These are phyloP conservation scores for Halcyon malimbica DNA, from an alignment of 2,113 vertebrate species.

Conservation along the genomic window DNA sequence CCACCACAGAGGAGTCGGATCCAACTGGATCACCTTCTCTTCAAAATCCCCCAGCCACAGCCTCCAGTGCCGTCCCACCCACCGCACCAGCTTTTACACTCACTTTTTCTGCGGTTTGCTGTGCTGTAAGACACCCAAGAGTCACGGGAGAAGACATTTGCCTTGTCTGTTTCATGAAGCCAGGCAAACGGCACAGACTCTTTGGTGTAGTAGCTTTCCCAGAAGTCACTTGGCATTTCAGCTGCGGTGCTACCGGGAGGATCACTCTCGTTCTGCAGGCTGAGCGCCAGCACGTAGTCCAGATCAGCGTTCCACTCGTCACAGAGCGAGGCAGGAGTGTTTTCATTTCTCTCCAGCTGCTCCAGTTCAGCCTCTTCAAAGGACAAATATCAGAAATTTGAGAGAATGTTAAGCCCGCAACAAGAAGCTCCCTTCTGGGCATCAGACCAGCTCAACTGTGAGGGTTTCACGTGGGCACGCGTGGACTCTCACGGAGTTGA, in stretches of 20 bases:
- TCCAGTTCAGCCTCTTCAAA: slow-evolving; percentile 59
- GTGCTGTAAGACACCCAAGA: background rate
- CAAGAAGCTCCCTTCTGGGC: background rate
- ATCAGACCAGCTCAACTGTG: background rate
- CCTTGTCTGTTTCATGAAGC: background rate
- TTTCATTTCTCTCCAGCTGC: slow-evolving; percentile 29
- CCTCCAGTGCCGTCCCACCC: background rate
- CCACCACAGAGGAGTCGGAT: background rate
- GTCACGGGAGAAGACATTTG: background rate
- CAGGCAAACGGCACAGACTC: background rate
- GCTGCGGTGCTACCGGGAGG: background rate
- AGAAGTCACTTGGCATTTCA: slow-evolving; percentile 31
- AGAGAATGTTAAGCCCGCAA: background rate
- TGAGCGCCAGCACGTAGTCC: slow-evolving; percentile 90
- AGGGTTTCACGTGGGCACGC: background rate
- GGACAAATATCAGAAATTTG: background rate
- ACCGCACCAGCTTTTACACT: background rate
- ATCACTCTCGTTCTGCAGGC: slow-evolving; percentile 81
- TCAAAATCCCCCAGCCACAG: background rate
- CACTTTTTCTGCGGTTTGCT: slow-evolving; percentile 9
- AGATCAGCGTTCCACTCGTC: slow-evolving; percentile 79
- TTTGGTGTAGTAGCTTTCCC: slow-evolving; percentile 44
- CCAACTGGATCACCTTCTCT: background rate
- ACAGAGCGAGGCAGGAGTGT: background rate
- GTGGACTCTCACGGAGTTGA: background rate